Conservation (phyloP, 2,888 invertebrate species). For the Drosophila affinis region DNA sequence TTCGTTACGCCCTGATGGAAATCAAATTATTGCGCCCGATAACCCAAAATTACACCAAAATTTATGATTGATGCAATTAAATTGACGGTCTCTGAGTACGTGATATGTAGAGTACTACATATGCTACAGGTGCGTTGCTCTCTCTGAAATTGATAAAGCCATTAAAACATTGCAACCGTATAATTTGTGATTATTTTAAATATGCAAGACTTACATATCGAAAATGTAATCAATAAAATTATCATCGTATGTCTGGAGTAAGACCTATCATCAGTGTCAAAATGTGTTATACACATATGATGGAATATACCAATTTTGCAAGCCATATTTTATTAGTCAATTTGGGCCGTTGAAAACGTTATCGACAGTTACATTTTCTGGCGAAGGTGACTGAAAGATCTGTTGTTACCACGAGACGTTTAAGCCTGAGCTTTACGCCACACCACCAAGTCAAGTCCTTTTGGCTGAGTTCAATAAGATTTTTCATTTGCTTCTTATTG, state of each 20-base stretch:
- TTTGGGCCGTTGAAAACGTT: not conserved
- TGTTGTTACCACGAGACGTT: not conserved
- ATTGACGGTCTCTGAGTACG: conserved; percentile 32
- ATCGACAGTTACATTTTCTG: not conserved
- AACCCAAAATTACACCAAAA: conserved; percentile 27
- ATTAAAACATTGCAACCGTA: conserved; percentile 3
- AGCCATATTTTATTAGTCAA: conserved; percentile 2
- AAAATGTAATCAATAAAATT: not conserved
- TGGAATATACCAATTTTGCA: conserved; percentile 13
- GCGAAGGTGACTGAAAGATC: conserved; percentile 1
- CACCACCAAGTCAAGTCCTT: not conserved
- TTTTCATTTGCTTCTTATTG: conserved; percentile 5
- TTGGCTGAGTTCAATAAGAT: conserved; percentile 11
- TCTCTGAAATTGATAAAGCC: not conserved
- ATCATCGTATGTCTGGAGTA: not conserved
- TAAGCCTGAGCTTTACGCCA: not conserved
- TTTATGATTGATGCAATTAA: conserved; percentile 63
- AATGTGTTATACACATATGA: conserved; percentile 12
- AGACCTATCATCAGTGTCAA: conserved; percentile 15
- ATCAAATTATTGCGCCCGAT: conserved; percentile 27
- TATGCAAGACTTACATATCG: not conserved
- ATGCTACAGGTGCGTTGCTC: conserved; percentile 6
- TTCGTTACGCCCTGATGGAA: conserved; percentile 28
- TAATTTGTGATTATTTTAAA: not conserved
- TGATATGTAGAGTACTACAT: conserved; percentile 25